phyloP scores from a whole-genome alignment of 2,888 invertebrate genomes.

The Athetis lepigone region DNA sequence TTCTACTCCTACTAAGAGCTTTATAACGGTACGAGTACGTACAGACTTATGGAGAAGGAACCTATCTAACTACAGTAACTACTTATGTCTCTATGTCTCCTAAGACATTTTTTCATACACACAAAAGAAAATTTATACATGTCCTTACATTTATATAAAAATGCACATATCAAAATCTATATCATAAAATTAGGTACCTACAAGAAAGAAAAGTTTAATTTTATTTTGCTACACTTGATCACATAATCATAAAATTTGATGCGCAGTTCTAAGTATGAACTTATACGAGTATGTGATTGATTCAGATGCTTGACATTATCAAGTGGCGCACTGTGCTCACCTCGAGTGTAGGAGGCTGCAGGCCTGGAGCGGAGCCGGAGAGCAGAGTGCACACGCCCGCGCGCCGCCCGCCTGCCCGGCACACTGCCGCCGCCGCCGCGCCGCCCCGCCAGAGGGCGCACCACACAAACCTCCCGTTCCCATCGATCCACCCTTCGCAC shows the following conservation, averaged over 20 bases:
- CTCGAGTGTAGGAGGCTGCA: slow-evolving; percentile 65
- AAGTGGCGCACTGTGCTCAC: slow-evolving; percentile 68
- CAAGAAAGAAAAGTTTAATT: too few relatives aligned
- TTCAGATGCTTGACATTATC: slow-evolving; percentile 45
- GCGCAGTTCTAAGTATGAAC: background rate
- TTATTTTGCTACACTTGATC: slow-evolving; percentile 16
- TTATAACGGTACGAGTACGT: slow-evolving; percentile 6
- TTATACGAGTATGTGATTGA: slow-evolving; percentile 3
- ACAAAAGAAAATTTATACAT: background rate
- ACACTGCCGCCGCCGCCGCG: slow-evolving; percentile 71
- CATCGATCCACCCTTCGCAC: slow-evolving; percentile 85
- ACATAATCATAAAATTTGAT: slow-evolving; percentile 12
- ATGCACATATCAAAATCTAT: background rate
- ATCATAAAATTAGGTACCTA: slow-evolving; percentile 14
- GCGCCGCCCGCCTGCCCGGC: slow-evolving; percentile 73
- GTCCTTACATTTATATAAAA: background rate
- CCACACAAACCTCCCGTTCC: slow-evolving; percentile 68
- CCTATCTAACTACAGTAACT: too few relatives aligned
- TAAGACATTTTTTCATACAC: background rate
- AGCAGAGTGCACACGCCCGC: slow-evolving; percentile 71
- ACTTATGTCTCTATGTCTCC: background rate
- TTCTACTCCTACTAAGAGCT: slow-evolving; percentile 15
- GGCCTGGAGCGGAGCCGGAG: slow-evolving; percentile 47
- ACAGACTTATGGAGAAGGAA: background rate
- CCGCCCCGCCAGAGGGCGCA: slow-evolving; percentile 75